phyloP scores from a whole-genome alignment of 2,797 vertebrate species.

The Hipposideros larvatus region DNA sequence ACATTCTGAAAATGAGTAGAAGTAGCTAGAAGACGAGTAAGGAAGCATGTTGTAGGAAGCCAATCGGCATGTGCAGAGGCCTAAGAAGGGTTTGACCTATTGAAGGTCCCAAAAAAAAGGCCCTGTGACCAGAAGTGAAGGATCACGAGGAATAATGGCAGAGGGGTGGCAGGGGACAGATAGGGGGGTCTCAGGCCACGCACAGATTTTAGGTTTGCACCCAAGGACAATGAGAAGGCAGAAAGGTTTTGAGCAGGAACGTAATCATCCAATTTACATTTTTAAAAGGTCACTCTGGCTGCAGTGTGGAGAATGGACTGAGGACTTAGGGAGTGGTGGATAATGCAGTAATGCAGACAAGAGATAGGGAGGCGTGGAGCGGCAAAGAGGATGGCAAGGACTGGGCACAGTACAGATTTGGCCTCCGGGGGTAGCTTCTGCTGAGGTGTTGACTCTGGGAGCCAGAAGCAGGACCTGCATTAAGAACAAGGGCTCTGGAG shows the following conservation, averaged over 20 bases:
- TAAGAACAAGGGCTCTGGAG: not conserved
- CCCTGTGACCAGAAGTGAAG: not conserved
- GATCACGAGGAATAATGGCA: not conserved
- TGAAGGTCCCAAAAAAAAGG: not conserved
- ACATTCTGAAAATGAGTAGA: not conserved
- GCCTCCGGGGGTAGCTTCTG: not conserved
- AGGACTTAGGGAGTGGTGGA: not conserved
- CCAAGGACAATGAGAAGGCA: not conserved
- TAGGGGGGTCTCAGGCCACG: fast-evolving
- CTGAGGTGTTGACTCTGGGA: not conserved
- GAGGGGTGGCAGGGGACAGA: not conserved
- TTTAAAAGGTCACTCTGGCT: not conserved
- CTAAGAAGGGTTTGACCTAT: not conserved
- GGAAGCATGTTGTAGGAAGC: not conserved
- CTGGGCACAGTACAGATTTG: not conserved
- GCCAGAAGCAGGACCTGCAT: not conserved
- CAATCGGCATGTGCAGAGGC: not conserved
- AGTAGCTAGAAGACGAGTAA: not conserved
- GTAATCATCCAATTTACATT: not conserved
- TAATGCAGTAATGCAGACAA: not conserved
- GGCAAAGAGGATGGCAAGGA: not conserved
- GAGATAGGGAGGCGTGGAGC: fast-evolving
- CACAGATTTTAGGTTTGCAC: not conserved
- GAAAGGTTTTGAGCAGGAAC: not conserved
- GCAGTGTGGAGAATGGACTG: not conserved